These are phyloP conservation scores for Pecten maximus DNA, from an alignment of 2,888 invertebrate genomes.

Conservation along the genomic window DNA sequence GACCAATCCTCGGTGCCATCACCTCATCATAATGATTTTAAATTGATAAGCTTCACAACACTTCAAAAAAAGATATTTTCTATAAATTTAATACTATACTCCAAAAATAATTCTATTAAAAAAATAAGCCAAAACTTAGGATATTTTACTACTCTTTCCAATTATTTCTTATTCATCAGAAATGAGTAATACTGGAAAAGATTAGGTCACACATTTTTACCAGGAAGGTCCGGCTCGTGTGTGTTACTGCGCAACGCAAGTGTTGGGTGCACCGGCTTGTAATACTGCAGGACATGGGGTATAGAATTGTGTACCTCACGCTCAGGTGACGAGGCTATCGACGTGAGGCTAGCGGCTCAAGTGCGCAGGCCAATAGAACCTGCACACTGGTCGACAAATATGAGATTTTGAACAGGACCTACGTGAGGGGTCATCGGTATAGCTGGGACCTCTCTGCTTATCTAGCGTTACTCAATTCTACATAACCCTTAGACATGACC, in stretches of 20 bases:
- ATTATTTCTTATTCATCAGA: background rate
- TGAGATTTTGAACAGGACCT: slow-evolving; percentile 23
- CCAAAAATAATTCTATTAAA: background rate
- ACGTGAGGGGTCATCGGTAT: slow-evolving; percentile 42
- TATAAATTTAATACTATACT: background rate
- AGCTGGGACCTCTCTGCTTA: slow-evolving; percentile 36
- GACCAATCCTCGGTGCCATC: background rate
- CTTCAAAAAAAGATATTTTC: background rate
- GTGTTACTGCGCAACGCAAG: slow-evolving; percentile 24
- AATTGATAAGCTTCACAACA: background rate
- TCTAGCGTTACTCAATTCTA: slow-evolving; percentile 51
- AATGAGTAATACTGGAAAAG: slow-evolving; percentile 5
- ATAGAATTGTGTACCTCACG: background rate
- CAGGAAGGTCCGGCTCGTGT: slow-evolving; percentile 25
- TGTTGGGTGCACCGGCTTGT: background rate
- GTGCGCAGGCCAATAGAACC: background rate
- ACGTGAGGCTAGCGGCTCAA: background rate
- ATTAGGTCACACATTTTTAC: background rate
- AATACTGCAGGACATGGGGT: slow-evolving; percentile 21
- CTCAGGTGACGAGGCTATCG: slow-evolving; percentile 13
- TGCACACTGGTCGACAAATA: slow-evolving; percentile 41
- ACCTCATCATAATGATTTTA: background rate
- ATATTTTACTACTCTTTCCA: background rate
- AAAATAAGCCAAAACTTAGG: background rate
- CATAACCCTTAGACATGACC: slow-evolving; percentile 46